Evolutionary conservation across 2,113 vertebrate genomes (phyloP), one percentile per base, ranked within the genome.

Genomic region (Oreochromis aureus): DNA sequence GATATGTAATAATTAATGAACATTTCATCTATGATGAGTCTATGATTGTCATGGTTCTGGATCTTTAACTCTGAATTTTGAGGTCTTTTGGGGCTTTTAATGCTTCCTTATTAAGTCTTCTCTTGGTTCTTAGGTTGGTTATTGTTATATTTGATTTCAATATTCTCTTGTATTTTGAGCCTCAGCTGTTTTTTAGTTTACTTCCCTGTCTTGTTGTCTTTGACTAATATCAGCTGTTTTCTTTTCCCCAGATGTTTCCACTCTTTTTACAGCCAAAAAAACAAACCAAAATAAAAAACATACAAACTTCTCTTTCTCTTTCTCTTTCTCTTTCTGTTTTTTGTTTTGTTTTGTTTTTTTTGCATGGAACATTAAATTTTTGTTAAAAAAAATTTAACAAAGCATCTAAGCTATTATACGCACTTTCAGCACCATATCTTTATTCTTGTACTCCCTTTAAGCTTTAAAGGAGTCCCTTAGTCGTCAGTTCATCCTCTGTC

Each of bases 251-350:
- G n/a, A 15, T 44, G n/a, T 71, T 71, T 71, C 66, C 7, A 10
- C 66, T 71, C 2, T 9, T 15, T 41, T 41, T 71, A 22, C 32
- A 36, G 59, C 6, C 18, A 36, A 63, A 63, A 36, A 36, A 36
- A 0, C 32, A 61, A 32, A 59, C 0, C 5, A 63, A 63, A 36
- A 3, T 18, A n/a, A 61, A 34, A 61, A 11, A 34, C 24, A 59
- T 30, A 59, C 24, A 63, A 19, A 19, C 16, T 10, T 18, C 32
- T 66, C 19, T 15, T 6, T 61, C 58, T 61, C 58, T 10, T 3
- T 32, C 6, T 36, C 4, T 44, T 10, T 44, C 13, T 32, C 6
- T 6, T 32, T 32, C 10, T 39, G 10, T n/a, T n/a, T 32, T 63
- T 36, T 19, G 10, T 32, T 32, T 6, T 32, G 6, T 39, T 39